Percentiles rank a stretch among this genome's conserved stretches.
Evolutionary conservation across 2,113 vertebrate species (phyloP).

Genomic region (Pseudonaja textilis): DNA sequence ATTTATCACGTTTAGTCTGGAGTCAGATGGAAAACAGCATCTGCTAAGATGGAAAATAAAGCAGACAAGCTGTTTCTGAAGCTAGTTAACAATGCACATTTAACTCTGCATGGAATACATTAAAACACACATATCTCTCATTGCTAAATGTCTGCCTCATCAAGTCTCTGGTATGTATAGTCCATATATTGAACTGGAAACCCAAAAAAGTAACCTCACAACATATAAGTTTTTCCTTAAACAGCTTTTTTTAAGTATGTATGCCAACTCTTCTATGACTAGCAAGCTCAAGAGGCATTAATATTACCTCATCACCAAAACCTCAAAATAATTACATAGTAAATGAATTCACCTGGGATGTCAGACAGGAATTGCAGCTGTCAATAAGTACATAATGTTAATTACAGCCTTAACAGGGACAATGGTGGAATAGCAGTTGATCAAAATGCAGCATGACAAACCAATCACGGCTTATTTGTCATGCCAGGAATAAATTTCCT

Average conservation of each 20-base stretch:
- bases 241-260: not conserved
- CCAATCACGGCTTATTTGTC: constrained; percentile 31
- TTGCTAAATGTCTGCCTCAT: constrained; percentile 7
- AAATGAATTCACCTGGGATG: not conserved
- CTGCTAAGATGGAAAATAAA: constrained; percentile 6
- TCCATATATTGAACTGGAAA: not conserved
- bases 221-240: not conserved
- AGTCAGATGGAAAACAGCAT: constrained; percentile 27
- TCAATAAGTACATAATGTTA: not conserved
- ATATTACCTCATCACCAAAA: constrained; percentile 14
- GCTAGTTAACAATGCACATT: not conserved
- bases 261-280: too few relatives aligned
- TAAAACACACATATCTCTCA: not conserved
- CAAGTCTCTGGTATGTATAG: not conserved
- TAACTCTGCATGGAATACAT: not conserved
- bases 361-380: constrained; percentile 21
- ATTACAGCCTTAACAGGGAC: not conserved
- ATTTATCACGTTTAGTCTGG: not conserved
- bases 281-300: not conserved
- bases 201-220: not conserved
- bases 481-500: not conserved
- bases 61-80: not conserved
- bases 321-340: not conserved
- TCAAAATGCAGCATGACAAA: constrained; percentile 47
- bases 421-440: constrained; percentile 7